These are phyloP conservation scores for Aspidiotus rigidus DNA, from an alignment of 2,888 invertebrate genomes.

Conservation along the genomic window DNA sequence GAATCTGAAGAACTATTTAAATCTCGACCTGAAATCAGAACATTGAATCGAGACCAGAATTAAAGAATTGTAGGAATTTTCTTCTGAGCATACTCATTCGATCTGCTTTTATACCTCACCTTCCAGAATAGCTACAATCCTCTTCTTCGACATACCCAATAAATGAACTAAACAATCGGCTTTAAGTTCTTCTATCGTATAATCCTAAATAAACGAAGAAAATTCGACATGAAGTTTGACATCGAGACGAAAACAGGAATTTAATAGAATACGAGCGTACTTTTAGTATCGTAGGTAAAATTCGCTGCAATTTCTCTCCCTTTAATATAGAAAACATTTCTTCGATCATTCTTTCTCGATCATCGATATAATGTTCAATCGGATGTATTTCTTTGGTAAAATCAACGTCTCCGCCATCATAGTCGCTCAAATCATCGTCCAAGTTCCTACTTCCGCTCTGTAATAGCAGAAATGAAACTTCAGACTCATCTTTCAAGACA, in stretches of 20 bases:
- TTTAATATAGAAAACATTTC: slow-evolving; percentile 39
- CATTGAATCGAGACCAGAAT: not conserved
- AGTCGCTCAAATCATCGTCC: slow-evolving; percentile 28
- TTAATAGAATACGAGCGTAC: slow-evolving; percentile 24
- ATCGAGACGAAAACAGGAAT: not conserved
- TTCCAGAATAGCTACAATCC: slow-evolving; percentile 36
- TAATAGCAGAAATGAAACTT: not conserved
- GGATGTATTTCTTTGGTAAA: slow-evolving; percentile 37
- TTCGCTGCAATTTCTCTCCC: slow-evolving; percentile 36
- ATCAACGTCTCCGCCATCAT: slow-evolving; percentile 37
- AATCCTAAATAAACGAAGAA: slow-evolving; percentile 29
- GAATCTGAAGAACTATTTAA: slow-evolving; percentile 25
- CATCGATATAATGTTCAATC: slow-evolving; percentile 38
- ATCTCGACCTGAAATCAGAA: slow-evolving; percentile 20
- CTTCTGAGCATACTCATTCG: not conserved
- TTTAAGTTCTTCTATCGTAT: slow-evolving; percentile 38
- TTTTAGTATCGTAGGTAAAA: slow-evolving; percentile 37
- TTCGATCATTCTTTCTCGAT: slow-evolving; percentile 39
- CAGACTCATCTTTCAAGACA: not conserved
- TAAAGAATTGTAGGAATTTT: not conserved
- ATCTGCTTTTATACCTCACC: slow-evolving; percentile 26
- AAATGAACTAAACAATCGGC: slow-evolving; percentile 40
- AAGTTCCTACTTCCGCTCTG: slow-evolving; percentile 14
- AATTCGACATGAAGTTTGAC: not conserved
- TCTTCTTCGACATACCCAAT: slow-evolving; percentile 37